These are phyloP conservation scores for Loxodonta africana DNA, from an alignment of 2,113 vertebrate species.

Conservation along the genomic window DNA sequence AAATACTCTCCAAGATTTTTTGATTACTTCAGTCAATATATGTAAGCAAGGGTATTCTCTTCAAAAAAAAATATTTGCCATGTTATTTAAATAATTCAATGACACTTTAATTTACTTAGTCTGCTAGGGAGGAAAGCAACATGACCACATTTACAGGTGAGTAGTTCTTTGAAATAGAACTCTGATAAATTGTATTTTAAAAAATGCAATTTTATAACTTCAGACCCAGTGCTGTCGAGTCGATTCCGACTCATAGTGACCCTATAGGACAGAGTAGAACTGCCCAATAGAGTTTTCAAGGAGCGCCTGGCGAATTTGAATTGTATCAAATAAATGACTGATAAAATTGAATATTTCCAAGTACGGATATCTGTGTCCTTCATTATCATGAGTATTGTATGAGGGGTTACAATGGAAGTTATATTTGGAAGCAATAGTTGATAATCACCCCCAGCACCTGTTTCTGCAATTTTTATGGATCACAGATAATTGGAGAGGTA, in stretches of 20 bases:
- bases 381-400: too few relatives aligned
- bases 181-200: neutral
- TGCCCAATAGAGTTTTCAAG: too few relatives aligned
- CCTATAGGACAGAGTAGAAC: too few relatives aligned
- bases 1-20: neutral
- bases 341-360: neutral
- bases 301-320: too few relatives aligned
- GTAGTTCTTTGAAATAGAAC: neutral
- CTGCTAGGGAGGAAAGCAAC: neutral
- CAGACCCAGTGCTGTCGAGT: too few relatives aligned
- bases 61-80: neutral
- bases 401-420: neutral
- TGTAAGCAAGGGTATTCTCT: neutral
- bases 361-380: neutral
- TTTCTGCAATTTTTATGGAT: neutral
- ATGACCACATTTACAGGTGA: neutral
- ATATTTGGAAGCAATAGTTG: too few relatives aligned
- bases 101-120: neutral
- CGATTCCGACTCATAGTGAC: too few relatives aligned
- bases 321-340: neutral
- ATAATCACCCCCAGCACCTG: neutral
- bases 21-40: neutral
- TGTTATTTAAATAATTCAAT: neutral
- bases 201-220: neutral
- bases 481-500: too few relatives aligned